Percentiles rank a stretch among this genome's conserved stretches.
Conservation (phyloP, 2,888 invertebrate genomes). For the Gastrophysa polygoni region DNA sequence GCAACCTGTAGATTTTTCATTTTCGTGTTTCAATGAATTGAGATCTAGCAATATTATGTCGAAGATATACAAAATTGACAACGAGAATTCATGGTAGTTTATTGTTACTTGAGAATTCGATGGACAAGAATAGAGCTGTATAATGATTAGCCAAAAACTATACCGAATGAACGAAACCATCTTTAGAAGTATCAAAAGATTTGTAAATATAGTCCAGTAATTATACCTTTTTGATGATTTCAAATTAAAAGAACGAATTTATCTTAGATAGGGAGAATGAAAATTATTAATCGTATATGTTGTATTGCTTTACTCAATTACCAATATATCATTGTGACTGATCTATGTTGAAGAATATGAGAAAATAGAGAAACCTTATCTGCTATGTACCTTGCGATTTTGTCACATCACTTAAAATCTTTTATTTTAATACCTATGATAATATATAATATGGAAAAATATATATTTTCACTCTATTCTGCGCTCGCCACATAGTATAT, state of each 20-base stretch:
- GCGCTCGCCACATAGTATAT: constrained; percentile 46
- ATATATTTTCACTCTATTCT: constrained; percentile 47
- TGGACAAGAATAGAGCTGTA: constrained; percentile 36
- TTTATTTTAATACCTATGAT: constrained; percentile 38
- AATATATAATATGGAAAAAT: constrained; percentile 28
- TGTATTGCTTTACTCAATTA: constrained; percentile 58
- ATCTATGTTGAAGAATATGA: constrained; percentile 51
- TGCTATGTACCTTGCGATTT: constrained; percentile 58
- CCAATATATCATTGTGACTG: constrained; percentile 56
- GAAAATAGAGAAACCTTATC: constrained; percentile 50
- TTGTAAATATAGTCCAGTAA: constrained; percentile 62
- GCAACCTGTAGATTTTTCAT: no score
- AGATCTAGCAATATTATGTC: no score
- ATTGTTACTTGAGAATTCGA: constrained; percentile 33
- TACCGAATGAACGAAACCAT: constrained; percentile 36
- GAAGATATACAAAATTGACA: background rate
- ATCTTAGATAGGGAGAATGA: constrained; percentile 59
- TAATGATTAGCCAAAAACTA: constrained; percentile 24
- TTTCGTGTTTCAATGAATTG: no score
- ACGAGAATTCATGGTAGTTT: background rate
- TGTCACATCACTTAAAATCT: constrained; percentile 37
- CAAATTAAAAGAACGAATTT: constrained; percentile 60
- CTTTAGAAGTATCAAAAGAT: constrained; percentile 49
- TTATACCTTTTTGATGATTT: constrained; percentile 59
- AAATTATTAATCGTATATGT: constrained; percentile 57